phyloP scores from a whole-genome alignment of 2,888 invertebrate genomes.

The Drosophila algonquin region DNA sequence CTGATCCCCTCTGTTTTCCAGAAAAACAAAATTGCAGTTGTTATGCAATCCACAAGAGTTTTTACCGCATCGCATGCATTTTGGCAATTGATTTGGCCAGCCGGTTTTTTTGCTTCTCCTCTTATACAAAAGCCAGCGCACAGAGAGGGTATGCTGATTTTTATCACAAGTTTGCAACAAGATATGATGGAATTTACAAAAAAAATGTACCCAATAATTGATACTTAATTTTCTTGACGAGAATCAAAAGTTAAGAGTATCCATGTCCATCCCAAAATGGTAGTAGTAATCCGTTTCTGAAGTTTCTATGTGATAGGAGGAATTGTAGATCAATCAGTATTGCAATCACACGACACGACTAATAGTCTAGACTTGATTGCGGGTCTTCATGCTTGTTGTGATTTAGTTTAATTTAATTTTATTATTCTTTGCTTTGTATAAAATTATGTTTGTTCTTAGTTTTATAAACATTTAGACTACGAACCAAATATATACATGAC shows the following conservation, averaged over 20 bases:
- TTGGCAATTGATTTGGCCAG: constrained; percentile 57
- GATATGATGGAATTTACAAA: no score
- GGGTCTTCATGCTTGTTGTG: not conserved
- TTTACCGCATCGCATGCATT: constrained; percentile 18
- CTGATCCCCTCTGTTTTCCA: not conserved
- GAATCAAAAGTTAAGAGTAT: no score
- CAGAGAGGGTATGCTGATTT: not conserved
- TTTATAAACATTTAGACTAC: constrained; percentile 45
- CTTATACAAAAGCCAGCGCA: not conserved
- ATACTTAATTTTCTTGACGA: no score
- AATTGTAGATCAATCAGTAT: no score
- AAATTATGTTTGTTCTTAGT: constrained; percentile 3
- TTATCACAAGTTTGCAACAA: no score
- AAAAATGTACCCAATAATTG: no score
- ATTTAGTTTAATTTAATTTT: constrained; percentile 14
- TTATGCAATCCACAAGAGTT: constrained; percentile 53
- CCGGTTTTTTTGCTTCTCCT: constrained; percentile 42
- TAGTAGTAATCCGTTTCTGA: no score
- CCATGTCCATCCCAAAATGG: no score
- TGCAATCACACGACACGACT: no score
- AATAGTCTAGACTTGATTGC: no score
- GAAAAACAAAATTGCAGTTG: constrained; percentile 19
- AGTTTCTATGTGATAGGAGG: no score
- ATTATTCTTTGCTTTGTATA: constrained; percentile 30
- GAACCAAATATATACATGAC: constrained; percentile 66